Conservation (phyloP, 2,888 invertebrate species). For the Xanthorhoe designata region DNA sequence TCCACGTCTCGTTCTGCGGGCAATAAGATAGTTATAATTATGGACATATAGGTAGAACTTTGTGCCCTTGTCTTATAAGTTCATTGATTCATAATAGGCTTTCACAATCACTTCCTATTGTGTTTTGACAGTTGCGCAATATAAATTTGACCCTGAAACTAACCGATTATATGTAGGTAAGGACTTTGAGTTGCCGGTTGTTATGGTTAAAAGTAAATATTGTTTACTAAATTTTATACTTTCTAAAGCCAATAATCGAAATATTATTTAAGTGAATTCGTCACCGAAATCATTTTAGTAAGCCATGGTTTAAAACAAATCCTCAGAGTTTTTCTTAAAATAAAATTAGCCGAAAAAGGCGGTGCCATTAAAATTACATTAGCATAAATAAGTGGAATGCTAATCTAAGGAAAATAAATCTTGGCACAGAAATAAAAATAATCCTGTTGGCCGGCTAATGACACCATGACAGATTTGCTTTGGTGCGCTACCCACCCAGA, state of each 20-base stretch:
- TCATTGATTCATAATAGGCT: background rate
- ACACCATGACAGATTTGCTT: conserved; percentile 66
- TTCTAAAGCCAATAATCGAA: conserved; percentile 66
- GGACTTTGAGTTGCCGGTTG: background rate
- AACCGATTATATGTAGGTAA: too few species aligned
- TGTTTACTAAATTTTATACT: background rate
- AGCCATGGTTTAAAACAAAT: conserved; percentile 78
- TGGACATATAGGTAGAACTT: background rate
- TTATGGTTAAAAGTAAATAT: background rate
- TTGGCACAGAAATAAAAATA: conserved; percentile 80
- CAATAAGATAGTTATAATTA: background rate
- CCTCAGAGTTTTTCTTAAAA: conserved; percentile 78
- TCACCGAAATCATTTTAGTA: conserved; percentile 75
- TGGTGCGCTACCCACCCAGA: conserved; percentile 9
- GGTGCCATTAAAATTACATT: conserved; percentile 85
- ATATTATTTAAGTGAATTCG: conserved; percentile 71
- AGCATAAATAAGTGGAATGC: conserved; percentile 85
- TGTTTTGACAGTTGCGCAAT: too few species aligned
- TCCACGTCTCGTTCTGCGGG: background rate
- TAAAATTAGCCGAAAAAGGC: conserved; percentile 84
- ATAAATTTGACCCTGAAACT: too few species aligned
- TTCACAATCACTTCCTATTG: background rate
- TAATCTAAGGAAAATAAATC: conserved; percentile 85
- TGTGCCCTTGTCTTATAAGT: background rate
- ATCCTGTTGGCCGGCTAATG: conserved; percentile 70